Percentiles rank a stretch among this genome's conserved stretches.
Conservation (phyloP, 2,888 invertebrate species). For the Microplitis manilae region DNA sequence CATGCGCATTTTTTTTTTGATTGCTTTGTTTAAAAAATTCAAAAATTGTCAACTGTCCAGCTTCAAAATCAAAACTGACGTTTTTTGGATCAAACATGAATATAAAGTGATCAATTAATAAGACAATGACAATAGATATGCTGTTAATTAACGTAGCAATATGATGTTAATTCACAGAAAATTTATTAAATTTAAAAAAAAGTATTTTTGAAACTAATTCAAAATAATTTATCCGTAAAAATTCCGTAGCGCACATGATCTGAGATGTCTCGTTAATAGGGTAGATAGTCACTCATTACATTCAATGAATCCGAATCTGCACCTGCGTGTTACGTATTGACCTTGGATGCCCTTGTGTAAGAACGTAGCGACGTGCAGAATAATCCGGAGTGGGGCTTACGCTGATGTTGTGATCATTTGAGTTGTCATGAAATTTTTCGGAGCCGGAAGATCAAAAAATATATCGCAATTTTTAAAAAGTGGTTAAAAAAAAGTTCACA, state of each 20-base stretch:
- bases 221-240: background rate
- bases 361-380: conserved; percentile 26
- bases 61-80: too few species aligned
- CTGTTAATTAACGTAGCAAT: background rate
- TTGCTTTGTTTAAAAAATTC: background rate
- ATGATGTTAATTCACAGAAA: too few species aligned
- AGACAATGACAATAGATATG: background rate
- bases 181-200: too few species aligned
- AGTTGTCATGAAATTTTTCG: conserved; percentile 24
- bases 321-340: conserved; percentile 64
- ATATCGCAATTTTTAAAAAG: background rate
- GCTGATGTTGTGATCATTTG: conserved; percentile 29
- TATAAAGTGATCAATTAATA: background rate
- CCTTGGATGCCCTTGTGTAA: conserved; percentile 66
- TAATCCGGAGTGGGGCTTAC: conserved; percentile 12
- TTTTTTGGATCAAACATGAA: too few species aligned
- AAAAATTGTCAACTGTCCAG: too few species aligned
- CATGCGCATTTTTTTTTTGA: too few species aligned
- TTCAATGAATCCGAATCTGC: conserved; percentile 51
- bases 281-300: background rate
- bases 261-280: background rate
- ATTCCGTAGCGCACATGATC: background rate
- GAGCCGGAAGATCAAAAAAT: background rate
- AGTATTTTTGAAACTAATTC: too few species aligned
- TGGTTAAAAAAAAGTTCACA: background rate